phyloP scores from a whole-genome alignment of 2,797 vertebrate genomes.

The Chelon labrosus region DNA sequence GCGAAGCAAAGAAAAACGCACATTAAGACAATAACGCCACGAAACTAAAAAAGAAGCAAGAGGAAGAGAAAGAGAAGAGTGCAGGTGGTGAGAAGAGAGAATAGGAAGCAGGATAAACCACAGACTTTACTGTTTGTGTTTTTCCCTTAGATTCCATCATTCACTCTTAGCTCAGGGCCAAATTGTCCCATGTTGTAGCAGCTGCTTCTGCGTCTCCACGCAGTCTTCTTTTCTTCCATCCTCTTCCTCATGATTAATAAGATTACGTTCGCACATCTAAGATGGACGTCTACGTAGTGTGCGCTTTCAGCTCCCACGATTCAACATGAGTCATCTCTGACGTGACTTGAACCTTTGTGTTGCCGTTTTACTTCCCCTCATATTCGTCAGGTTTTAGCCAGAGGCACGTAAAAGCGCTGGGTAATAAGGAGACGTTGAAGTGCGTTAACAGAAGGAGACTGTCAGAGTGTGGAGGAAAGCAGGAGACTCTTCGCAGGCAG shows the following conservation, averaged over 20 bases:
- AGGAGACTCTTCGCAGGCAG: not conserved
- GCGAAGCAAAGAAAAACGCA: slow-evolving; percentile 4
- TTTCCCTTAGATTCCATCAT: not conserved
- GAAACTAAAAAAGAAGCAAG: slow-evolving; percentile 22
- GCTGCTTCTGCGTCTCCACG: not conserved
- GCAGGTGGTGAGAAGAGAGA: not conserved
- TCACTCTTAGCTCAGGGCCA: slow-evolving; percentile 7
- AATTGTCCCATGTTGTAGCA: not conserved
- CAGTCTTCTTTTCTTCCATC: not conserved
- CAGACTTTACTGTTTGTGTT: slow-evolving; percentile 7
- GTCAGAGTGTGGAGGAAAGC: not conserved
- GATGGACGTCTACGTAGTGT: not conserved
- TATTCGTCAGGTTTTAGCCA: slow-evolving; percentile 3
- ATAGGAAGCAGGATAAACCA: slow-evolving; percentile 16
- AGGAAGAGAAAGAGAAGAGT: not conserved
- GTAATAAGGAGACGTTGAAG: slow-evolving; percentile 1
- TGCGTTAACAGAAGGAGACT: slow-evolving; percentile 1
- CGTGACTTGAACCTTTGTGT: not conserved
- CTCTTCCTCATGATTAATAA: not conserved
- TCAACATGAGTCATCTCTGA: slow-evolving; percentile 7
- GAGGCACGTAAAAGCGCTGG: not conserved
- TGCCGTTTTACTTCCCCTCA: not conserved
- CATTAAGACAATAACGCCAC: slow-evolving; percentile 8
- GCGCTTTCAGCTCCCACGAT: slow-evolving; percentile 8
- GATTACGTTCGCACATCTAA: slow-evolving; percentile 6